phyloP scores from a whole-genome alignment of 2,888 invertebrate genomes.

The Andricus quercusramuli region DNA sequence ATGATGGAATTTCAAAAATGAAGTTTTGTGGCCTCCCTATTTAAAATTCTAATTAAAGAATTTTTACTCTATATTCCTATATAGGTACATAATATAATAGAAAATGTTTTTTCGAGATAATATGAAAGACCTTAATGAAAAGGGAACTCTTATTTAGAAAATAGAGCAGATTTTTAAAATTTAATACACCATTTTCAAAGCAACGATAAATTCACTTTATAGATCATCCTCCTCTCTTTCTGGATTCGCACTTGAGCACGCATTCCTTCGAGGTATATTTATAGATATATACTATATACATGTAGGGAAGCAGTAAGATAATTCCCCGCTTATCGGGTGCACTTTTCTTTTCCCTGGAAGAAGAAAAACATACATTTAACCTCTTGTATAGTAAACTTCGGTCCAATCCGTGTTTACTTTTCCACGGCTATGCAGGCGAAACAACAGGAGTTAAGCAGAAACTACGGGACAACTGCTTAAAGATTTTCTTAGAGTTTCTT shows the following conservation, averaged over 20 bases:
- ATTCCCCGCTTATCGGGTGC: constrained; percentile 10
- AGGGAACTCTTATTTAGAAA: background rate
- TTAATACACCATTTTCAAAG: background rate
- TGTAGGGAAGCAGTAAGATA: background rate
- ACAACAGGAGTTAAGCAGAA: constrained; percentile 33
- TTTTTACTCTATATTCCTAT: background rate
- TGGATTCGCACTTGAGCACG: constrained; percentile 10
- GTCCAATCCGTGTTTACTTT: constrained; percentile 25
- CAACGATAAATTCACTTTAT: background rate
- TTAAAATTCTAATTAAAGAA: background rate
- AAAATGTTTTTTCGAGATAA: background rate
- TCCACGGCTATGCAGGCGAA: constrained; percentile 12
- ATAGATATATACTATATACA: background rate
- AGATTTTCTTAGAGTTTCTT: background rate
- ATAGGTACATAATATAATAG: background rate
- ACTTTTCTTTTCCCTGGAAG: background rate
- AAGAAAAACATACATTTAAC: constrained; percentile 20
- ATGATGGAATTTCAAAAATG: too few relatives aligned
- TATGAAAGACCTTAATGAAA: background rate
- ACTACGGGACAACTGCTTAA: constrained; percentile 1
- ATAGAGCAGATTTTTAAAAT: background rate
- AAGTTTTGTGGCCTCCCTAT: too few relatives aligned
- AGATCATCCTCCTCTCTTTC: background rate
- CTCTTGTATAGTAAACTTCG: constrained; percentile 22
- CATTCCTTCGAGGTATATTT: background rate